phyloP scores from a whole-genome alignment of 2,888 invertebrate genomes.

The Phytoseiulus persimilis region DNA sequence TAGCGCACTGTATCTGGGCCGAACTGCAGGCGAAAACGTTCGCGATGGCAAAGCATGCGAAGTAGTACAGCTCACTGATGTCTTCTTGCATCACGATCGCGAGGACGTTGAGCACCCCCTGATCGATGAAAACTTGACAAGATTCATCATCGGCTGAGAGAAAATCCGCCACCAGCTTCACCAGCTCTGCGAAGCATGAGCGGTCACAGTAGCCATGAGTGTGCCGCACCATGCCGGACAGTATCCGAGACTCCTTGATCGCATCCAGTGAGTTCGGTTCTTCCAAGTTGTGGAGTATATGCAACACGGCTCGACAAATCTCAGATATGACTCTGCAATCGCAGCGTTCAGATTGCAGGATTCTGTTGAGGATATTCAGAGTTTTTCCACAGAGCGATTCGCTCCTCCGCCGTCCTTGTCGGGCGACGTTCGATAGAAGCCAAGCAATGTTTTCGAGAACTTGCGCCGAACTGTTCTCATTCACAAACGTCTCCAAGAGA shows the following conservation, averaged over 20 bases:
- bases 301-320: constrained; percentile 13
- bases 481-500: background rate
- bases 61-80: constrained; percentile 6
- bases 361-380: background rate
- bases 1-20: constrained; percentile 28
- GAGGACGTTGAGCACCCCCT: background rate
- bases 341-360: background rate
- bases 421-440: background rate
- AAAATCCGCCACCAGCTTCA: background rate
- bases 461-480: background rate
- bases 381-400: background rate
- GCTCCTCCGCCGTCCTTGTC: background rate
- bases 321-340: constrained; percentile 16
- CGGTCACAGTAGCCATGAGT: background rate
- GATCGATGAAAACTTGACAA: constrained; percentile 29
- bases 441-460: constrained; percentile 14
- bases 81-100: constrained; percentile 15
- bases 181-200: background rate
- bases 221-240: background rate
- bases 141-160: background rate
- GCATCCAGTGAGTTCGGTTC: background rate
- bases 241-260: background rate
- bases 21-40: constrained; percentile 16
- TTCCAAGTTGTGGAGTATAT: background rate
- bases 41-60: constrained; percentile 15